phyloP scores from a whole-genome alignment of 64 coral and sea anemone species.

The Pachyseris speciosa region DNA sequence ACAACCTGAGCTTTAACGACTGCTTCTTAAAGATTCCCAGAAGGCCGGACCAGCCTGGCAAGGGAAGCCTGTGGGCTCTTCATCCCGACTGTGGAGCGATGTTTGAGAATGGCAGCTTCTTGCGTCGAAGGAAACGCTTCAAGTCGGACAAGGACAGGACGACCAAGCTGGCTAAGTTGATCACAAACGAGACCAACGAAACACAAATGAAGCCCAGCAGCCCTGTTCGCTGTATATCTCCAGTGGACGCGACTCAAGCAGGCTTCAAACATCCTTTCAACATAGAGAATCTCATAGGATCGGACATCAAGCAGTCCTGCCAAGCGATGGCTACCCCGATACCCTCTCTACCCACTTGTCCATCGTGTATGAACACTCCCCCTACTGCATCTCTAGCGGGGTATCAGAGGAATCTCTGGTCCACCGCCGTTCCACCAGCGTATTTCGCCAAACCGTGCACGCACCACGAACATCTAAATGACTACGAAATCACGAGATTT shows the following conservation, averaged over 20 bases:
- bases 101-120: slow-evolving; percentile 99
- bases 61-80: slow-evolving; percentile 96
- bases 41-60: slow-evolving; percentile 94
- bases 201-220: slow-evolving; percentile 32
- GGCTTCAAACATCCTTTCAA: slow-evolving; percentile 95
- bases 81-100: slow-evolving; percentile 98
- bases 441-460: slow-evolving; percentile 82
- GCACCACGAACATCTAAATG: slow-evolving; percentile 60
- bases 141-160: slow-evolving; percentile 86
- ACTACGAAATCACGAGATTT: slow-evolving; percentile 20
- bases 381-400: slow-evolving; percentile 17
- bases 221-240: slow-evolving; percentile 28
- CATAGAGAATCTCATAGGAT: slow-evolving; percentile 95
- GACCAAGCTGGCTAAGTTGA: slow-evolving; percentile 73
- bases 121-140: slow-evolving; percentile 94
- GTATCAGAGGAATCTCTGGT: slow-evolving; percentile 81
- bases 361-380: slow-evolving; percentile 78
- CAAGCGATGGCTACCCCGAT: slow-evolving; percentile 56
- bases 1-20: slow-evolving; percentile 99
- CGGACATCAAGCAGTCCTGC: slow-evolving; percentile 72
- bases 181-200: slow-evolving; percentile 30
- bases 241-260: slow-evolving; percentile 42
- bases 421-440: slow-evolving; percentile 51
- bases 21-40: slow-evolving; percentile 98
- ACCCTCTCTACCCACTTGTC: slow-evolving; percentile 82